Evolutionary conservation across 2,113 vertebrate species (phyloP), one percentile per base, ranked within the genome.

Genomic region (Tachycineta bicolor): DNA sequence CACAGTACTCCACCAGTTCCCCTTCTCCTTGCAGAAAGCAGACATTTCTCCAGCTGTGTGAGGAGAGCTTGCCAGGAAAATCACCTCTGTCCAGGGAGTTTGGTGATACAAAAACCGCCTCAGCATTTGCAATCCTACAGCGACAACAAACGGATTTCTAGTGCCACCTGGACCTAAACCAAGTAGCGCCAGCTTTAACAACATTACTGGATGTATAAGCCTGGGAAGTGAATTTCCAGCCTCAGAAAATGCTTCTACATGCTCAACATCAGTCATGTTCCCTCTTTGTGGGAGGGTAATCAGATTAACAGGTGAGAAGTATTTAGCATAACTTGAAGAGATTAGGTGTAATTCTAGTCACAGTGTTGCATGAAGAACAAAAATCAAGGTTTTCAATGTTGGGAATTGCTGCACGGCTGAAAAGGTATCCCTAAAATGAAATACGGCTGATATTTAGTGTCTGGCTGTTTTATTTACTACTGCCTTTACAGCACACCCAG

Each of bases 381-480:
- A 96, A 96, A 93, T 92, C 83, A 88, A 93, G 65, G 81, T 55
- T 84, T 97, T 97, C 86, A 97, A 87, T 12, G 12, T 8, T 95
- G 80, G 89, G 73, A 97, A 96, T 97, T 97, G 94, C 73, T 84
- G 46, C 75, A 26, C 83, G 93, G 92, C 70, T 96, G 81, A 52
- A 95, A 97, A 97, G 95, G 65, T 89, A 94, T 74, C 78, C 37
- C 82, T 75, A 78, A n/a, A 96, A 83, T 93, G 94, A 97, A 97
- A 97, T 92, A 93, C 33, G 92, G 91, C 90, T 91, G 87, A 84
- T 97, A 89, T 92, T 98, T 97, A 97, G 73, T 95, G 88, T 93
- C 93, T 95, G 87, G 84, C 29, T 97, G 94, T 97, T 97, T 97
- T 97, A 95, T 97, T 97, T 98, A 96, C 97, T 98, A 62, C 55